Conservation (phyloP, 1,140 invertebrate species). For the Bradynema listronoti region DNA sequence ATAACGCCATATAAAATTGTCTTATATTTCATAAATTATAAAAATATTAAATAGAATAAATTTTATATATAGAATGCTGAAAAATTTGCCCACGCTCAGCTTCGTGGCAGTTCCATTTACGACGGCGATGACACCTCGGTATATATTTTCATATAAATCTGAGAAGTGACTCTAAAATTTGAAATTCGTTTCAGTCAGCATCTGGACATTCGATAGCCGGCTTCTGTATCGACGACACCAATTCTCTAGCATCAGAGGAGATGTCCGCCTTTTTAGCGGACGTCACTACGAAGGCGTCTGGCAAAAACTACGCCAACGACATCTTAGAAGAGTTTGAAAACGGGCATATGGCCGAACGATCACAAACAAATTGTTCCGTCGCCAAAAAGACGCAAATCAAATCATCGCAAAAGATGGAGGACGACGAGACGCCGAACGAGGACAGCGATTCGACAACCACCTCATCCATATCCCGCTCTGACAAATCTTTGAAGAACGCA, state of each 20-base stretch:
- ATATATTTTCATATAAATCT: slow-evolving; percentile 2
- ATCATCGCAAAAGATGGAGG: too few relatives aligned
- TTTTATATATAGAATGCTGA: slow-evolving; percentile 51
- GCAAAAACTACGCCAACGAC: slow-evolving; percentile 7
- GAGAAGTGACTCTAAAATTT: background rate
- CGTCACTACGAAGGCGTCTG: slow-evolving; percentile 31
- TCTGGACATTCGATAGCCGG: slow-evolving; percentile 31
- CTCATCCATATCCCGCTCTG: too few relatives aligned
- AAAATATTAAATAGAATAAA: slow-evolving; percentile 4
- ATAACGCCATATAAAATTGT: slow-evolving; percentile 2
- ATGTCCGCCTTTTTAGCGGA: slow-evolving; percentile 55
- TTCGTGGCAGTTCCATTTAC: slow-evolving; percentile 44
- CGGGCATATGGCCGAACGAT: too few relatives aligned
- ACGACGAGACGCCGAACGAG: background rate
- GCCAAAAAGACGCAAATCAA: too few relatives aligned
- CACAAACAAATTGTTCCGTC: too few relatives aligned
- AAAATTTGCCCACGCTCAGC: slow-evolving; percentile 47
- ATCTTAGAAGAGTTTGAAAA: slow-evolving; percentile 14
- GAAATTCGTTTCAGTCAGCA: slow-evolving; percentile 24
- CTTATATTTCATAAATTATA: too few relatives aligned
- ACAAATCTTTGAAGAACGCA: too few relatives aligned
- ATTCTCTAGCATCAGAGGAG: slow-evolving; percentile 47
- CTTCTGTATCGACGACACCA: slow-evolving; percentile 40
- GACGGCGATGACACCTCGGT: slow-evolving; percentile 56
- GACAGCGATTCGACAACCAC: background rate